A percentile compares a stretch with the other conserved stretches of the same genome.
phyloP scores from a whole-genome alignment of 2,888 invertebrate genomes.

The Drosophila koepferae region DNA sequence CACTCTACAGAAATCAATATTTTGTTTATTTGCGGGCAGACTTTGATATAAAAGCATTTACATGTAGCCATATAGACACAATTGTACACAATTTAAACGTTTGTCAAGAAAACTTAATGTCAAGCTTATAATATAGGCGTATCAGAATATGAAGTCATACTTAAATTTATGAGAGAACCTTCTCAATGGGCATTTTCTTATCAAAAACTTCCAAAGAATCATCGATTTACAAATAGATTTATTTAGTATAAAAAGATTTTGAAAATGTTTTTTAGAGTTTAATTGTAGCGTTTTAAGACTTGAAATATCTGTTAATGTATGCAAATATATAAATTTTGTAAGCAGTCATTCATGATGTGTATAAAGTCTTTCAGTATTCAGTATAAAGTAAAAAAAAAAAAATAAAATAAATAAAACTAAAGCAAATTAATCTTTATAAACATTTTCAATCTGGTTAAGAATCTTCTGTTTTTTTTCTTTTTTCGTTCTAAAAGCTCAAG shows the following conservation, averaged over 20 bases:
- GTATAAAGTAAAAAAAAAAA: too few relatives aligned
- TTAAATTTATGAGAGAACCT: neutral
- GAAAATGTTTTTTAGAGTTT: too few relatives aligned
- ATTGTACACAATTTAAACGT: neutral
- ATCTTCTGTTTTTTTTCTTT: neutral
- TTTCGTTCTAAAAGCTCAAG: neutral
- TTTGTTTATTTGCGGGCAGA: neutral
- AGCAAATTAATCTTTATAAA: neutral
- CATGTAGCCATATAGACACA: neutral
- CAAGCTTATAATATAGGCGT: neutral
- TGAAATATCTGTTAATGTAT: too few relatives aligned
- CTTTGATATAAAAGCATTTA: neutral
- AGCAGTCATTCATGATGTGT: too few relatives aligned
- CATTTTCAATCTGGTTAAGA: neutral
- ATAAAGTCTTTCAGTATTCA: too few relatives aligned
- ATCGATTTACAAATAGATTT: neutral
- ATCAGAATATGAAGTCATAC: neutral
- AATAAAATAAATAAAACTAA: too few relatives aligned
- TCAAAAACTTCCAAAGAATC: neutral
- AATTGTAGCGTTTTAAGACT: too few relatives aligned
- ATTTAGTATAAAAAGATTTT: neutral
- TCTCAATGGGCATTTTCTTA: neutral
- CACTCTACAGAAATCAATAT: neutral
- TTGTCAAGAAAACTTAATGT: neutral
- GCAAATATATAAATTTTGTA: too few relatives aligned